phyloP scores from a whole-genome alignment of 2,888 invertebrate genomes.

The Julus scanicus region DNA sequence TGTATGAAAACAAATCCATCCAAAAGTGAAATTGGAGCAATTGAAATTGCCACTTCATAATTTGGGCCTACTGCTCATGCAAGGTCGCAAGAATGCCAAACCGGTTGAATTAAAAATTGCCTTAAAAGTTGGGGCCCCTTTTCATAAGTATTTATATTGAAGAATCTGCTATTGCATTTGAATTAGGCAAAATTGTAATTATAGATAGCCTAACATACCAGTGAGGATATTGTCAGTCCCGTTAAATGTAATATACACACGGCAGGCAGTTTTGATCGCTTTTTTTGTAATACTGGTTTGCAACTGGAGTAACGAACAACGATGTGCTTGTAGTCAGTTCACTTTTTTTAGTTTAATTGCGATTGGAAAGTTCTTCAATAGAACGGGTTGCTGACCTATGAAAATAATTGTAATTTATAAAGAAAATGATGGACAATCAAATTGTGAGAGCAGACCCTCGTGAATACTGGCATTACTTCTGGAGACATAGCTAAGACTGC shows the following conservation, averaged over 20 bases:
- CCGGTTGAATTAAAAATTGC: slow-evolving; percentile 35
- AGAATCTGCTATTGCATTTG: slow-evolving; percentile 45
- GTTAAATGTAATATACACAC: slow-evolving; percentile 42
- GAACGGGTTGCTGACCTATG: neutral
- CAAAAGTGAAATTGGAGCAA: slow-evolving; percentile 25
- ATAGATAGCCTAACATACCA: slow-evolving; percentile 43
- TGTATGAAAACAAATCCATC: slow-evolving; percentile 7
- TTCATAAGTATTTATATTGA: slow-evolving; percentile 47
- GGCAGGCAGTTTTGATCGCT: neutral
- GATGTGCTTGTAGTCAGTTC: slow-evolving; percentile 14
- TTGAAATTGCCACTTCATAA: neutral
- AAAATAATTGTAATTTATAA: slow-evolving; percentile 40
- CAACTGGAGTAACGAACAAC: neutral
- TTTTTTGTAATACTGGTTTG: slow-evolving; percentile 36
- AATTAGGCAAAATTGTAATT: slow-evolving; percentile 32
- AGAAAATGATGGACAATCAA: slow-evolving; percentile 34
- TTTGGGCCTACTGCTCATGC: neutral
- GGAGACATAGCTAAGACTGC: neutral
- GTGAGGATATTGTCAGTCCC: slow-evolving; percentile 30
- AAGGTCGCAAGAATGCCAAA: slow-evolving; percentile 4
- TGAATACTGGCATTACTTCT: neutral
- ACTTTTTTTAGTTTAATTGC: neutral
- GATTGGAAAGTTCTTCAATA: neutral
- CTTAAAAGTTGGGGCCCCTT: slow-evolving; percentile 41
- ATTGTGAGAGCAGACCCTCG: slow-evolving; percentile 2